Evolutionary conservation across 2,797 vertebrate genomes (phyloP).

Genomic region (Microctenopoma stevenorrisi): DNA sequence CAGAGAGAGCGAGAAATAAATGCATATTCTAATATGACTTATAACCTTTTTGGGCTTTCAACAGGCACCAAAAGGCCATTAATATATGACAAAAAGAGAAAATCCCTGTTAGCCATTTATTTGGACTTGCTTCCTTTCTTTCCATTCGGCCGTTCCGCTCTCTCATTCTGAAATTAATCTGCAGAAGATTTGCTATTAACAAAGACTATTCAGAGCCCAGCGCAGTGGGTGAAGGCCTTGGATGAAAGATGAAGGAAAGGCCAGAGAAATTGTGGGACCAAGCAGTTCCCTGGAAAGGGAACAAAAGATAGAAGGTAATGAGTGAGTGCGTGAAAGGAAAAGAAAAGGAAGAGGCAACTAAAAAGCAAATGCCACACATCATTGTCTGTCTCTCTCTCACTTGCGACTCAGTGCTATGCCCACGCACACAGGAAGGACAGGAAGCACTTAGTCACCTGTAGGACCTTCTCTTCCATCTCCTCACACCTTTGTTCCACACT

Average conservation of each 20-base stretch:
- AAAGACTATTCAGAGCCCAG: constrained; percentile 70
- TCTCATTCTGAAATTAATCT: constrained; percentile 81
- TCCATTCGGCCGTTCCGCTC: constrained; percentile 50
- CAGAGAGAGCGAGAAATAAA: constrained; percentile 50
- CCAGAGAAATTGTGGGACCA: constrained; percentile 47
- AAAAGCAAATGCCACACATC: constrained; percentile 44
- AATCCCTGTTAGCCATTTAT: constrained; percentile 73
- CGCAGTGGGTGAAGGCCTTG: constrained; percentile 55
- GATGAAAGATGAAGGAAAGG: constrained; percentile 52
- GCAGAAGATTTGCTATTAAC: constrained; percentile 77
- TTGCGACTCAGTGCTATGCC: constrained; percentile 38
- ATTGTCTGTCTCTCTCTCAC: constrained; percentile 33
- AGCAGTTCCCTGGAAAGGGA: constrained; percentile 39
- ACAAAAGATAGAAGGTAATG: constrained; percentile 58
- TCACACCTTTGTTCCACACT: constrained; percentile 39
- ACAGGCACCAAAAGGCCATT: constrained; percentile 73
- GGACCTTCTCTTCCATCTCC: constrained; percentile 8
- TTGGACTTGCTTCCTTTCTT: constrained; percentile 65
- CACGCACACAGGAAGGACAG: constrained; percentile 34
- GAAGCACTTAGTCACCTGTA: constrained; percentile 49
- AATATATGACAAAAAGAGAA: constrained; percentile 76
- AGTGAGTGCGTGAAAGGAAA: constrained; percentile 37
- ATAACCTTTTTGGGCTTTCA: constrained; percentile 72
- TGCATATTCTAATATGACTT: constrained; percentile 81
- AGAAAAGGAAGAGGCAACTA: constrained; percentile 34